Percentiles rank a stretch among this genome's conserved stretches.
phyloP scores from a whole-genome alignment of 2,113 vertebrate species.

The Melanotaenia duboulayi region DNA sequence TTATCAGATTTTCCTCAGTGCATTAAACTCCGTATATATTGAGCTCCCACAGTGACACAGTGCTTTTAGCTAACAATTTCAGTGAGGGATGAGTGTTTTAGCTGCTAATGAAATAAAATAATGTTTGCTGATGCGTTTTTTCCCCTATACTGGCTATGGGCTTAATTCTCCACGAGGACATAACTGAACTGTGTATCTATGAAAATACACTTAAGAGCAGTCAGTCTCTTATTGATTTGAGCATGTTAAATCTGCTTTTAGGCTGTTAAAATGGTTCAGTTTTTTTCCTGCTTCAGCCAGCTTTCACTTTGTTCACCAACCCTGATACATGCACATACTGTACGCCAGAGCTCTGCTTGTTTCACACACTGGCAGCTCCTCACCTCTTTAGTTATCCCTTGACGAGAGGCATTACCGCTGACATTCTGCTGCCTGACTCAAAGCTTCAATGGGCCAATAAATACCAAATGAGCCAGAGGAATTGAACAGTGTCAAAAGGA shows the following conservation, averaged over 20 bases:
- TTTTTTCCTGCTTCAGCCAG: not conserved
- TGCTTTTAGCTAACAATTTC: too few species aligned
- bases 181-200: too few species aligned
- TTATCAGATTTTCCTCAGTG: too few species aligned
- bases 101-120: not conserved
- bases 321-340: not conserved
- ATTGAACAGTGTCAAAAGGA: slow-evolving; percentile 49
- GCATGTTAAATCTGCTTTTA: not conserved
- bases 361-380: slow-evolving; percentile 12
- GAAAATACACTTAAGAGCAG: not conserved
- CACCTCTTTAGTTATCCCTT: slow-evolving; percentile 29
- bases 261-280: not conserved
- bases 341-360: slow-evolving; percentile 18
- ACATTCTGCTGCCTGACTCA: slow-evolving; percentile 49
- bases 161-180: too few species aligned
- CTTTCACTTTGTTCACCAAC: not conserved
- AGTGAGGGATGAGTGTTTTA: too few species aligned
- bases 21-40: too few species aligned
- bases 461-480: slow-evolving; percentile 52
- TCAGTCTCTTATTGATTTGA: not conserved
- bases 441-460: slow-evolving; percentile 38
- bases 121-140: not conserved
- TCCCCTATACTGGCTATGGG: too few species aligned
- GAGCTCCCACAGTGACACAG: too few species aligned
- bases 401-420: slow-evolving; percentile 44